Base-by-base conservation (phyloP, 2,888 invertebrate genomes). In the Chaitophorus viminalis region DNA sequence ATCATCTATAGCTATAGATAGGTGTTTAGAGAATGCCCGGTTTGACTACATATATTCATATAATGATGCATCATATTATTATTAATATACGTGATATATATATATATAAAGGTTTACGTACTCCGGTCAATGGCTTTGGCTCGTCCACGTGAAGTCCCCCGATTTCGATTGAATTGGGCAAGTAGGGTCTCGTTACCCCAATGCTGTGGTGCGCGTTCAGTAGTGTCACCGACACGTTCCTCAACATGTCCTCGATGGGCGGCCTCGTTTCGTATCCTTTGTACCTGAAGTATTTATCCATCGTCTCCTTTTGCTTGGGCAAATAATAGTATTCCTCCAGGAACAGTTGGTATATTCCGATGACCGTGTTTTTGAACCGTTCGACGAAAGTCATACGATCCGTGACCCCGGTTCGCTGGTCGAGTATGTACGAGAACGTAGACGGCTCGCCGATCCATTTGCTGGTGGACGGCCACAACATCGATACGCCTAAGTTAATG, bases 151-250 rank as follows among this genome's bases (percentile, higher is more conserved):
- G 89, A 25, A 89, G 74, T 70, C 89, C 89, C 9, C 83, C 89
- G 3, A 82, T 84, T 77, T 88, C 83, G 5, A 89, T 39, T 18
- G 87, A 31, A 46, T 81, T 54, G 0, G 89, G 89, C 33, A 88
- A 52, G 18, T 76, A 75, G 4, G 89, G 89, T 70, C 74, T 70
- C 6, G 84, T n/a, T 3, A 74, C 74, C 8, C 84, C 88, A n/a
- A 89, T 81, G 11, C 88, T 78, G 52, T 84, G 68, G 65, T 89
- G 89, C 1, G 89, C 46, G 52, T 89, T 89, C 2, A 88, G n/a
- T 31, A 89, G 75, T 14, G 89, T 81, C 29, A 89, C 52, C 21
- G 89, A 89, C 18, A 89, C 84, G 36, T 89, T 89, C 31, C 72
- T 84, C 82, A 89, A 31, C 88, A 89, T 84, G 25, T 84, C 75